phyloP scores from a whole-genome alignment of 2,888 invertebrate genomes.

The Aspidapion aeneum region DNA sequence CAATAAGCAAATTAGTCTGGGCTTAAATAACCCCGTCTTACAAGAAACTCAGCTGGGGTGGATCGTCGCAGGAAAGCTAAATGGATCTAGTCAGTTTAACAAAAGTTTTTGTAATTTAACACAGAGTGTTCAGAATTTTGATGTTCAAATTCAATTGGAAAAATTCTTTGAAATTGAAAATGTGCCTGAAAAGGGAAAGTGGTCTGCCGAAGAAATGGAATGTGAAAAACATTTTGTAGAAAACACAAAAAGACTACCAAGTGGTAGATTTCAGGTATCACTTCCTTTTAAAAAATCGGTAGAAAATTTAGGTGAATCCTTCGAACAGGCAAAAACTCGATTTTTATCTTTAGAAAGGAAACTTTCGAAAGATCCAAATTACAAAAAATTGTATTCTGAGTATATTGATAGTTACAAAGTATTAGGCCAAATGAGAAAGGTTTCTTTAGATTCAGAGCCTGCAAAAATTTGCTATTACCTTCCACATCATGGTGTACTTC shows the following conservation, averaged over 20 bases:
- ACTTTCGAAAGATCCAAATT: constrained; percentile 4
- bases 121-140: not conserved
- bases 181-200: no score
- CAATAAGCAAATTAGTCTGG: not conserved
- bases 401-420: not conserved
- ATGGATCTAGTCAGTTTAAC: not conserved
- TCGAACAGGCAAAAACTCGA: constrained; percentile 12
- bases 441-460: not conserved
- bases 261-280: not conserved
- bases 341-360: not conserved
- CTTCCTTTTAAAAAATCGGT: not conserved
- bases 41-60: not conserved
- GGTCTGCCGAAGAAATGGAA: not conserved
- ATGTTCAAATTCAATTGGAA: not conserved
- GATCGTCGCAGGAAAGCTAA: not conserved
- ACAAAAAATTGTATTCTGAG: not conserved
- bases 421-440: not conserved
- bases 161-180: not conserved
- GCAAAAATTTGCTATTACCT: not conserved
- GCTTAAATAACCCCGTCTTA: not conserved
- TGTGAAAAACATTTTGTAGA: not conserved
- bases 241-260: not conserved
- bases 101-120: not conserved
- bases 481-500: not conserved
- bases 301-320: not conserved